These are phyloP conservation scores for Lepus oiostolus DNA, from an alignment of 2,797 vertebrate genomes.

Conservation along the genomic window DNA sequence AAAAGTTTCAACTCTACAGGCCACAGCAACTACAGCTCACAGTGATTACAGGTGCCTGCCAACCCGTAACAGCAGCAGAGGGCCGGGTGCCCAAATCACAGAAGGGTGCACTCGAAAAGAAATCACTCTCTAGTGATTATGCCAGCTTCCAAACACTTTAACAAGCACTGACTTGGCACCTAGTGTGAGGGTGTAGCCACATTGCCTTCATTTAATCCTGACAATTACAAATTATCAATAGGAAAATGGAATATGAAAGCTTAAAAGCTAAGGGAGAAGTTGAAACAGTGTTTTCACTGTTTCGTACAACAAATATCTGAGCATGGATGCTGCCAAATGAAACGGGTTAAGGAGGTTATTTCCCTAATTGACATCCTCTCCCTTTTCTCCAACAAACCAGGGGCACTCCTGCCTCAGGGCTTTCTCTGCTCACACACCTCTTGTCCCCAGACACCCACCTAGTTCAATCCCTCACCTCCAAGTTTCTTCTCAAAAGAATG, in stretches of 20 bases:
- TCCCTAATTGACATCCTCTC: background rate
- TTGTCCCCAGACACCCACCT: background rate
- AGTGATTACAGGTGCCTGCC: background rate
- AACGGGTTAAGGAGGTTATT: background rate
- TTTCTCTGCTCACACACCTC: background rate
- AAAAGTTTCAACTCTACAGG: background rate
- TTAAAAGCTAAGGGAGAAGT: background rate
- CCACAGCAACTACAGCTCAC: background rate
- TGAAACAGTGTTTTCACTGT: background rate
- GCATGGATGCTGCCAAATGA: background rate
- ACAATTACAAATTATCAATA: constrained; percentile 35
- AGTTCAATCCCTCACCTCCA: background rate
- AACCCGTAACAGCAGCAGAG: background rate
- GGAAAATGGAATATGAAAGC: constrained; percentile 5
- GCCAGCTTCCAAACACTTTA: constrained; percentile 24
- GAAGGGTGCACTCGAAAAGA: background rate
- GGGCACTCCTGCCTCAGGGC: background rate
- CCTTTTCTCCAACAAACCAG: background rate
- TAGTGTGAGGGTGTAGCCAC: background rate
- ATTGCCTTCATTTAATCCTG: background rate
- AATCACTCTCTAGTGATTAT: background rate
- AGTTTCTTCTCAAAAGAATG: background rate
- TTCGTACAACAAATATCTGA: background rate
- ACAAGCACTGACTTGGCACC: constrained; percentile 22
- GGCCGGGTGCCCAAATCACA: background rate